Evolutionary conservation across 92 coral and sea anemone genomes (phyloP).

Genomic region (Virgularia gustaviana): DNA sequence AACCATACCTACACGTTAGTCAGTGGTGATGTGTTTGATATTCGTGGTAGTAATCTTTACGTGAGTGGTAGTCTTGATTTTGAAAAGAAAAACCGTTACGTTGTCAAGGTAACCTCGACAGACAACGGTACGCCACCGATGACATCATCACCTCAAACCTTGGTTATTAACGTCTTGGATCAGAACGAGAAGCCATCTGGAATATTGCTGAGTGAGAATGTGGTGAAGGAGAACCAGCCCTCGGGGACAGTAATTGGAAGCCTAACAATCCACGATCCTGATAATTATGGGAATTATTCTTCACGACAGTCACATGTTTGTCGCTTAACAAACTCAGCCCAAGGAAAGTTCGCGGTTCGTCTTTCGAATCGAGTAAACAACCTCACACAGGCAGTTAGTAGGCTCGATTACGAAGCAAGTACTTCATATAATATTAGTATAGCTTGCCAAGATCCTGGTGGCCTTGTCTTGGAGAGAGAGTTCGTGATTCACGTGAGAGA

Average conservation of each 20-base stretch:
- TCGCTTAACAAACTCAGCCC: slow-evolving; percentile 53
- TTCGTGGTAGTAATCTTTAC: slow-evolving; percentile 54
- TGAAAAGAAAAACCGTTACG: slow-evolving; percentile 58
- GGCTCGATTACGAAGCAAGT: slow-evolving; percentile 62
- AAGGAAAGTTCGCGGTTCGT: slow-evolving; percentile 14
- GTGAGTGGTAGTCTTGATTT: slow-evolving; percentile 53
- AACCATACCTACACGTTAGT: slow-evolving; percentile 66
- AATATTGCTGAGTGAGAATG: slow-evolving; percentile 48
- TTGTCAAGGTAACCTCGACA: slow-evolving; percentile 58
- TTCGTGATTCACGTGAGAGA: slow-evolving; percentile 52
- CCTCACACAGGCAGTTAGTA: slow-evolving; percentile 44
- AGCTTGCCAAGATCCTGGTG: slow-evolving; percentile 69
- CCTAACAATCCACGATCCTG: slow-evolving; percentile 75
- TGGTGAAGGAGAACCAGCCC: slow-evolving; percentile 67
- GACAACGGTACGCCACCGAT: slow-evolving; percentile 70
- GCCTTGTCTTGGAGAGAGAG: slow-evolving; percentile 51
- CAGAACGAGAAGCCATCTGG: slow-evolving; percentile 81
- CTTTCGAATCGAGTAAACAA: neutral
- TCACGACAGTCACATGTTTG: slow-evolving; percentile 75
- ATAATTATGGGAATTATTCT: slow-evolving; percentile 72
- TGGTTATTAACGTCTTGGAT: slow-evolving; percentile 60
- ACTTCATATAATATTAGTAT: slow-evolving; percentile 55
- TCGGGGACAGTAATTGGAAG: slow-evolving; percentile 64
- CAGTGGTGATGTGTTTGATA: slow-evolving; percentile 59
- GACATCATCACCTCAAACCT: slow-evolving; percentile 19